phyloP scores from a whole-genome alignment of 2,797 vertebrate genomes.

The Bradypus variegatus region DNA sequence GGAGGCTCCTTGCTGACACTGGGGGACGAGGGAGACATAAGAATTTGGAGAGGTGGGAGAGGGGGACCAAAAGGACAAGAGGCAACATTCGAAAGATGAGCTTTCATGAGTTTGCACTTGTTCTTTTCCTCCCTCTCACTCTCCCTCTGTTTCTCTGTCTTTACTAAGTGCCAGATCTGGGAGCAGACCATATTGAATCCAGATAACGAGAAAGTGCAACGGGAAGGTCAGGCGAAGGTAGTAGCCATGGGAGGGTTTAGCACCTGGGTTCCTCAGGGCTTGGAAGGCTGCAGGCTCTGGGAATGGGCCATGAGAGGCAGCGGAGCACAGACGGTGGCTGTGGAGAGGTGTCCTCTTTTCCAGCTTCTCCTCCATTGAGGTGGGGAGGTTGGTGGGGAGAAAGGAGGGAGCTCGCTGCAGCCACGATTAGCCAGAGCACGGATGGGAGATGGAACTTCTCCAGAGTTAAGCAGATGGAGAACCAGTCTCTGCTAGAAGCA shows the following conservation, averaged over 20 bases:
- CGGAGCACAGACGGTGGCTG: conserved; percentile 9
- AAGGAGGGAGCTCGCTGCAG: background rate
- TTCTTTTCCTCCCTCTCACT: background rate
- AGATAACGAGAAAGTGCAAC: background rate
- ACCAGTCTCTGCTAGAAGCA: background rate
- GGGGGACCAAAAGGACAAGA: background rate
- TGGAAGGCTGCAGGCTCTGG: background rate
- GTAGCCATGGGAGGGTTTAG: background rate
- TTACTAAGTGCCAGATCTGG: background rate
- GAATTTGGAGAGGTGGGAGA: background rate
- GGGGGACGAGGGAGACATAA: too few species aligned
- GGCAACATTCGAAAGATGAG: background rate
- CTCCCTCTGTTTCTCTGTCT: background rate
- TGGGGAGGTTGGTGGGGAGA: background rate
- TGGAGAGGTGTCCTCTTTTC: conserved; percentile 16
- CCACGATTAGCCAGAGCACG: background rate
- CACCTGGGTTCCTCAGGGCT: background rate
- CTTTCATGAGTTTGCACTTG: background rate
- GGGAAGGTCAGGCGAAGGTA: background rate
- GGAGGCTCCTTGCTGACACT: too few species aligned
- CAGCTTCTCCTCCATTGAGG: background rate
- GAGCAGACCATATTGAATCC: background rate
- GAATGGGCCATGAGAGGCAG: background rate
- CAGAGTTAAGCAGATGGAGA: conserved; percentile 1
- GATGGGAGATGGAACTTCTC: background rate